phyloP scores from a whole-genome alignment of 23 tunicate genomes.

The Diplosoma virens region DNA sequence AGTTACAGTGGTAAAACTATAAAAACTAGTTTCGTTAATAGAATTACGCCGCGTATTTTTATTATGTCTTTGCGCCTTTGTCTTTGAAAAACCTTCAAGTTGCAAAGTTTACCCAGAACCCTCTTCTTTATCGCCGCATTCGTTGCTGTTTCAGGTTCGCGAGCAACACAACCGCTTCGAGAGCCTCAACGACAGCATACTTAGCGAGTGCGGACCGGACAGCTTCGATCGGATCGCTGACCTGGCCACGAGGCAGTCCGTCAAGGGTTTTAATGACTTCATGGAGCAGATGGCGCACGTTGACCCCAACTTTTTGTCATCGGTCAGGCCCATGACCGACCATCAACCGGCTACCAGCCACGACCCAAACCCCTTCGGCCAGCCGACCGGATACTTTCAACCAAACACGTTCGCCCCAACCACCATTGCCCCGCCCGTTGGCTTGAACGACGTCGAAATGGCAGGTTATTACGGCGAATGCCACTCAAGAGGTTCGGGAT shows the following conservation, averaged over 20 bases:
- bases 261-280: constrained; percentile 48
- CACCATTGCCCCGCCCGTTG: not conserved
- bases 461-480: not conserved
- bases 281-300: constrained; percentile 17
- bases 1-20: too few species aligned
- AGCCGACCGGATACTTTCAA: constrained; percentile 33
- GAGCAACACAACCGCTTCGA: constrained; percentile 43
- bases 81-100: not conserved
- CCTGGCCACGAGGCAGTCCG: constrained; percentile 55
- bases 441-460: constrained; percentile 14
- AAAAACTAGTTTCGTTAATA: too few species aligned
- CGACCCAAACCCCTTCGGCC: not conserved
- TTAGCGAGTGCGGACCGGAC: constrained; percentile 56
- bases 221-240: constrained; percentile 78
- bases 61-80: not conserved
- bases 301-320: not conserved
- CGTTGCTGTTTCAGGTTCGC: constrained; percentile 31
- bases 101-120: not conserved
- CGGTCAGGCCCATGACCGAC: not conserved
- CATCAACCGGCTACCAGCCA: not conserved
- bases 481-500: too few species aligned
- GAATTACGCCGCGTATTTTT: not conserved
- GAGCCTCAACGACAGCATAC: constrained; percentile 50
- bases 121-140: not conserved
- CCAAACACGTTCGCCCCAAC: constrained; percentile 14